Evolutionary conservation across 1,140 invertebrate genomes (phyloP), one percentile per base, ranked within the genome.

Genomic region (Drosophila ercepeae): DNA sequence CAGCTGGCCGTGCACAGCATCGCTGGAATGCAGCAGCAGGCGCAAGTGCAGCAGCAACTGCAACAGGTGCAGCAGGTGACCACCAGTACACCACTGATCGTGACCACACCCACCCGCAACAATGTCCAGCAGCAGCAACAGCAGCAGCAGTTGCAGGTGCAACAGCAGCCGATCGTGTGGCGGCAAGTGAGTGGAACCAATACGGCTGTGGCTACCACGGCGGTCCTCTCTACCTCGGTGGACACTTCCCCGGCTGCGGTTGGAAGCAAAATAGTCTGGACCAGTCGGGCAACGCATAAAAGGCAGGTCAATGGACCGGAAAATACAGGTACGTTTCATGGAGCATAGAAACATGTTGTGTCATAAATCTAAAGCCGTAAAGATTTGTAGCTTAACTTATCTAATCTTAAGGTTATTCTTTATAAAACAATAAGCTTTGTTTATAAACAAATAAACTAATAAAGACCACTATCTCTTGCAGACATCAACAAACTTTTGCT

Each of bases 1-100:
- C 89, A 90, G 70, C 48, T 90, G 51, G 81, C 89, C 1, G 89
- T 90, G 70, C 89, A 90, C 46, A 90, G 77, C 74, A 90, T 90
- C 46, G 79, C 72, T 0, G 76, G 76, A 0, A 57, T 89, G 44
- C 84, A 89, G 23, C 78, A 79, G 36, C 74, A 78, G 19, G 13
- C 71, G 61, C 44, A 53, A 8, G 39, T 41, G 13, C 76, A 78
- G 41, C 78, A 82, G 19, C 39, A 27, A 1, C 70, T 60, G 21
- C 75, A 46, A 27, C 53, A 59, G 45, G 64, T 75, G n/a, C 74
- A 75, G 58, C 65, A 75, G 58, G 54, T 68, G 11, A 58, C 63
- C 9, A 58, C 49, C 9, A 57, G 48, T n/a, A 84, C 89, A 9
- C 89, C 89, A 0, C 23, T 90, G 7, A 73, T 90, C 7, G 73